Conservation (phyloP, 2,888 invertebrate species). For the Candidula unifasciata region DNA sequence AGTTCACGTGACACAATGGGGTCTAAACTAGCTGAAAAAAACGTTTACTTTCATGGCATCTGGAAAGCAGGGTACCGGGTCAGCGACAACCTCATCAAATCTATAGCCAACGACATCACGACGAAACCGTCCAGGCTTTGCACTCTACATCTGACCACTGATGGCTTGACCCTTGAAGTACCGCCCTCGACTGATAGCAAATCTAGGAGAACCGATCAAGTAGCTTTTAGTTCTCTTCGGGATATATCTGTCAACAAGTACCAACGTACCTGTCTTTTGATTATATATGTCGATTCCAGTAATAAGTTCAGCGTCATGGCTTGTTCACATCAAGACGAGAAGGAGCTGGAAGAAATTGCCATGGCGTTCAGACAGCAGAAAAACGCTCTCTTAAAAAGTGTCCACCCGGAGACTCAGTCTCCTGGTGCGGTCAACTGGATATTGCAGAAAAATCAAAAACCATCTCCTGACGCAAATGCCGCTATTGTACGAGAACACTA, state of each 20-base stretch:
- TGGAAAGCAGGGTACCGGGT: constrained; percentile 29
- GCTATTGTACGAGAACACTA: not conserved
- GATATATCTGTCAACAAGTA: constrained; percentile 52
- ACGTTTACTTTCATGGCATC: constrained; percentile 14
- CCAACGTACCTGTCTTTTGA: constrained; percentile 50
- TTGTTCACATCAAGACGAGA: constrained; percentile 1
- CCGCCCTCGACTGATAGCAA: constrained; percentile 38
- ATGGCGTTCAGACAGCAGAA: not conserved
- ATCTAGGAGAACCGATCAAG: constrained; percentile 38
- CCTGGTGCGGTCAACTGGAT: not conserved
- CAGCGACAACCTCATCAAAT: constrained; percentile 17
- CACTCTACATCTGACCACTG: constrained; percentile 38
- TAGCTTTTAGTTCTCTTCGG: constrained; percentile 45
- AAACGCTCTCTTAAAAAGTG: not conserved
- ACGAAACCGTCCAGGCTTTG: not conserved
- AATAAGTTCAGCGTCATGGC: constrained; percentile 41
- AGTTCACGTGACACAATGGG: not conserved
- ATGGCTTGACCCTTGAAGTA: constrained; percentile 46
- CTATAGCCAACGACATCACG: not conserved
- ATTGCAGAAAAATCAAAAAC: not conserved
- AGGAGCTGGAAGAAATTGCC: not conserved
- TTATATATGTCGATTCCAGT: constrained; percentile 49
- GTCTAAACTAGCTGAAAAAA: not conserved
- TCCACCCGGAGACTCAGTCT: no score
- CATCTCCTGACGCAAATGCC: not conserved